Conservation (phyloP, 53 echinoderm and acorn worm species). For the Astropecten irregularis region DNA sequence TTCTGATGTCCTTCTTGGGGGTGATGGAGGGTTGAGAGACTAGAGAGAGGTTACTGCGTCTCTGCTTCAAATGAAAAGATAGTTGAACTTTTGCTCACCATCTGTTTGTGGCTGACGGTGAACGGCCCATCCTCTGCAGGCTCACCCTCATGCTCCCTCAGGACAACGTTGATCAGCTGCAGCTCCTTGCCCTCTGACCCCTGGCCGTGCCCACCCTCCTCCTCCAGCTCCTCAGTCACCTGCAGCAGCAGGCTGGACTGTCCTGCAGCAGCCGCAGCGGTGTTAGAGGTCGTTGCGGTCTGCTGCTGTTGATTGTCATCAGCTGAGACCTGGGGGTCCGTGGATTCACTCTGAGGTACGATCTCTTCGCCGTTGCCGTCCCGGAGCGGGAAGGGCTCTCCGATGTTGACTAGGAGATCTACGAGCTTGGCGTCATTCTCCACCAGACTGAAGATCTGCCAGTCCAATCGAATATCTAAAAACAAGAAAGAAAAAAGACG, state of each 20-base stretch:
- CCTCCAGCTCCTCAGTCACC: slow-evolving; percentile 75
- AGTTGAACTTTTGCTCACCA: too few species aligned
- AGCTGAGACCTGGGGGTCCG: slow-evolving; percentile 25
- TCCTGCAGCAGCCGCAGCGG: not conserved
- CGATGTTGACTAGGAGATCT: slow-evolving; percentile 81
- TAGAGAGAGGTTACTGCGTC: too few species aligned
- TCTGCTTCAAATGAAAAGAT: too few species aligned
- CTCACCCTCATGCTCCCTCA: slow-evolving; percentile 88
- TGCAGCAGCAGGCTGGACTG: slow-evolving; percentile 60
- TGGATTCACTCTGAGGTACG: slow-evolving; percentile 29
- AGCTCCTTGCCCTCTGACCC: slow-evolving; percentile 14
- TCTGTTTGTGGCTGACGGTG: slow-evolving; percentile 69
- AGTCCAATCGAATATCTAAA: slow-evolving; percentile 91
- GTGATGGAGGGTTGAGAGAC: too few species aligned
- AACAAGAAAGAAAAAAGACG: not conserved
- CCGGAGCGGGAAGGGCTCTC: slow-evolving; percentile 84
- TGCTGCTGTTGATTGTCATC: too few species aligned
- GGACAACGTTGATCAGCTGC: slow-evolving; percentile 63
- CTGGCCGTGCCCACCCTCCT: not conserved
- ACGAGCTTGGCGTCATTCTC: slow-evolving; percentile 84
- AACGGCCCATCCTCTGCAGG: slow-evolving; percentile 76
- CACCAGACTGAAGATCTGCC: slow-evolving; percentile 82
- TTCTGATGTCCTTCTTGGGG: too few species aligned
- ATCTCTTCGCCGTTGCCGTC: slow-evolving; percentile 77
- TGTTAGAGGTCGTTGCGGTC: not conserved